Conservation (phyloP, 2,113 vertebrate species). For the Channa argus region DNA sequence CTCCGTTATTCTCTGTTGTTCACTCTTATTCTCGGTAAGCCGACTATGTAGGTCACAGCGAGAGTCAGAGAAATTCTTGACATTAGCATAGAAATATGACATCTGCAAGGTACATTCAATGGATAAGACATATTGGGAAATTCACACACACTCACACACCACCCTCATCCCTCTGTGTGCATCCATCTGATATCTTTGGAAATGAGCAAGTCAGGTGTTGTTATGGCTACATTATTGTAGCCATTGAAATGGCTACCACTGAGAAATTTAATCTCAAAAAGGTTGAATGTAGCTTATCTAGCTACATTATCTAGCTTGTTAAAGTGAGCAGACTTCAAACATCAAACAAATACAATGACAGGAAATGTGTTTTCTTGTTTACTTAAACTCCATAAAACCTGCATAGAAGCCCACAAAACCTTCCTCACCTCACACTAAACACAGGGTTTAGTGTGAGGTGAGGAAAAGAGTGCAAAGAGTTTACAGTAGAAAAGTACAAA, state of each 20-base stretch:
- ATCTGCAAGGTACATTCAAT: not conserved
- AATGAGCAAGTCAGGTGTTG: not conserved
- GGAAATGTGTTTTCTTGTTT: not conserved
- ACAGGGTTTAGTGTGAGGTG: too few relatives aligned
- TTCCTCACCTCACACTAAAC: too few relatives aligned
- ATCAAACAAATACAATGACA: too few relatives aligned
- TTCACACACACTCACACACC: not conserved
- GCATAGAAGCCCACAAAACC: not conserved
- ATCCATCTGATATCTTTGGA: not conserved
- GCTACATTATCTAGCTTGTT: too few relatives aligned
- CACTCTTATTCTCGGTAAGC: slow-evolving; percentile 1
- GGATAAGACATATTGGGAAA: not conserved
- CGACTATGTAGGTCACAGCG: slow-evolving; percentile 34
- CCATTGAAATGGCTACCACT: too few relatives aligned
- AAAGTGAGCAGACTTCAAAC: too few relatives aligned
- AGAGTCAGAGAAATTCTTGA: not conserved
- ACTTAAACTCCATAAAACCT: not conserved
- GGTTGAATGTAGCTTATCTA: too few relatives aligned
- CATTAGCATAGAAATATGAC: slow-evolving; percentile 28
- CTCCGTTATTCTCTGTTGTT: not conserved
- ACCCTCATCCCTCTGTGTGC: too few relatives aligned
- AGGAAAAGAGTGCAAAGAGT: not conserved
- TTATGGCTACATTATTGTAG: too few relatives aligned
- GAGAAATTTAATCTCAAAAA: too few relatives aligned
- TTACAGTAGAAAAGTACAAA: not conserved